Percentiles rank a stretch among this genome's conserved stretches.
phyloP scores from a whole-genome alignment of 1,140 invertebrate genomes.

The Drosophila subobscura region DNA sequence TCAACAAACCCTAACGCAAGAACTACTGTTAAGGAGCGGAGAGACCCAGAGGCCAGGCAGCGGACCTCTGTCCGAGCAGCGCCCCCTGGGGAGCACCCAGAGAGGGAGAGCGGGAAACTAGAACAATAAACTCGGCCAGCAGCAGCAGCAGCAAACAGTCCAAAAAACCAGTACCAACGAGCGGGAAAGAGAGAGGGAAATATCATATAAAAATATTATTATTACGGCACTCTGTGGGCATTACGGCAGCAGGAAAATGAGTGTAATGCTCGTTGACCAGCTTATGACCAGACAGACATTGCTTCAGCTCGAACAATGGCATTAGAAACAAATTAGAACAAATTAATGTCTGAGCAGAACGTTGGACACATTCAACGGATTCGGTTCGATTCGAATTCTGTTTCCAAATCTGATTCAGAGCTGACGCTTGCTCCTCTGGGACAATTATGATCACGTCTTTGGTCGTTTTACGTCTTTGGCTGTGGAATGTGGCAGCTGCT shows the following conservation, averaged over 20 bases:
- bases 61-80: background rate
- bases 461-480: slow-evolving; percentile 26
- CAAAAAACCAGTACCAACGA: slow-evolving; percentile 18
- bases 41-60: background rate
- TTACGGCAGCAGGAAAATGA: slow-evolving; percentile 39
- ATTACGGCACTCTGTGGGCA: slow-evolving; percentile 69
- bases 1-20: slow-evolving; percentile 67
- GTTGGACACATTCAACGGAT: slow-evolving; percentile 58
- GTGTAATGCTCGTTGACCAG: slow-evolving; percentile 32
- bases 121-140: slow-evolving; percentile 74
- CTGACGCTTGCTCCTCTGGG: slow-evolving; percentile 8
- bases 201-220: slow-evolving; percentile 65
- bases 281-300: slow-evolving; percentile 63
- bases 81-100: background rate
- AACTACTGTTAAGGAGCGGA: slow-evolving; percentile 59
- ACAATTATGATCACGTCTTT: slow-evolving; percentile 69
- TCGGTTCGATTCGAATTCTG: slow-evolving; percentile 1
- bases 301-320: slow-evolving; percentile 11
- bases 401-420: background rate
- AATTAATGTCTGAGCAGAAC: slow-evolving; percentile 39
- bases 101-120: slow-evolving; percentile 24
- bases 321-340: slow-evolving; percentile 69
- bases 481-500: slow-evolving; percentile 55
- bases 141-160: slow-evolving; percentile 14
- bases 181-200: slow-evolving; percentile 36